These are phyloP conservation scores for Euphydryas editha DNA, from an alignment of 2,888 invertebrate genomes.

Conservation along the genomic window DNA sequence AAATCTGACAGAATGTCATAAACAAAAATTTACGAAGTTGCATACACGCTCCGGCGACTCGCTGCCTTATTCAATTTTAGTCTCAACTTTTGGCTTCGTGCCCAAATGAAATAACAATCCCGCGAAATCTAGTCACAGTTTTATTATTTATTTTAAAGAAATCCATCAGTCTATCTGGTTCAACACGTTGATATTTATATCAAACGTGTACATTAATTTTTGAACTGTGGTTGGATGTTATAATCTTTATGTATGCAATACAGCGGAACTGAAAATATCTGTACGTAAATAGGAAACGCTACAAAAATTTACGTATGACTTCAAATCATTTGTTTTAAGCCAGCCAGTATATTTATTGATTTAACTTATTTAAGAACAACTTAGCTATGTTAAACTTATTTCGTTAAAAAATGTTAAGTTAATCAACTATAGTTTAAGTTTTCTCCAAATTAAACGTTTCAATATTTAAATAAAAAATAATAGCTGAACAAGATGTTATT, in stretches of 20 bases:
- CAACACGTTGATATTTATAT: slow-evolving; percentile 8
- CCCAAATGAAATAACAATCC: slow-evolving; percentile 42
- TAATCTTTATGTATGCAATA: slow-evolving; percentile 2
- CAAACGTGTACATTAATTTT: slow-evolving; percentile 7
- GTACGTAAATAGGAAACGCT: background rate
- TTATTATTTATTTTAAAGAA: slow-evolving; percentile 25
- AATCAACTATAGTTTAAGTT: too few relatives aligned
- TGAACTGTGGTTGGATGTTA: background rate
- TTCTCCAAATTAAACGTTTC: too few relatives aligned
- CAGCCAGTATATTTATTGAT: too few relatives aligned
- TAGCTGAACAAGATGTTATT: too few relatives aligned
- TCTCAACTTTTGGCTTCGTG: slow-evolving; percentile 42
- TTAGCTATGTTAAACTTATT: too few relatives aligned
- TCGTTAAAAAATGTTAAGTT: too few relatives aligned
- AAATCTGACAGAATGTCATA: slow-evolving; percentile 40
- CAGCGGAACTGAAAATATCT: background rate
- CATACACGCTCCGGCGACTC: slow-evolving; percentile 32
- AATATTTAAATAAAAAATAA: too few relatives aligned
- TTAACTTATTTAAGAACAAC: too few relatives aligned
- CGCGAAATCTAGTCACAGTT: slow-evolving; percentile 33
- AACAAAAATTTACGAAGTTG: slow-evolving; percentile 41
- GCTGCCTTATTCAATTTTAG: slow-evolving; percentile 45
- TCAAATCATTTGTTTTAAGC: too few relatives aligned
- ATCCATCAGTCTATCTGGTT: slow-evolving; percentile 19
- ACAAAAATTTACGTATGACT: too few relatives aligned